Conservation (phyloP, 2,113 vertebrate genomes). For the Stegostoma tigrinum region DNA sequence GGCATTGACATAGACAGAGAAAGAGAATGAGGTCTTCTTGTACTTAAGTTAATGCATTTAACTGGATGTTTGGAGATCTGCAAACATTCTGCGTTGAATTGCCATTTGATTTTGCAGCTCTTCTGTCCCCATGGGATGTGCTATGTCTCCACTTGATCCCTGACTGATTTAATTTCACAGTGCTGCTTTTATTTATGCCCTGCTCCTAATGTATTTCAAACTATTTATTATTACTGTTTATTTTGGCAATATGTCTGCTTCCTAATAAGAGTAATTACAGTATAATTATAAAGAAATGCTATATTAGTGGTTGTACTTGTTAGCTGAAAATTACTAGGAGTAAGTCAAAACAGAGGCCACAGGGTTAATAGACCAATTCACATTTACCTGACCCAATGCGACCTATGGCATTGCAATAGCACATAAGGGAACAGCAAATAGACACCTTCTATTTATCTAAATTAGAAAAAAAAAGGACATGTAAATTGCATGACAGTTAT, state of each 20-base stretch:
- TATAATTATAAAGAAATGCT: conserved; percentile 33
- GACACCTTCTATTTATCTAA: conserved; percentile 24
- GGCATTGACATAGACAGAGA: neutral
- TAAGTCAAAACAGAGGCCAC: conserved; percentile 32
- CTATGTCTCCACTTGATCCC: conserved; percentile 26
- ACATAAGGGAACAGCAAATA: conserved; percentile 34
- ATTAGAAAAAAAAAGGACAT: conserved; percentile 30
- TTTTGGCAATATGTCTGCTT: conserved; percentile 31
- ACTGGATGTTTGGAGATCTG: conserved; percentile 11
- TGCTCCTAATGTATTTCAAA: conserved; percentile 24
- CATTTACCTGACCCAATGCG: conserved; percentile 13
- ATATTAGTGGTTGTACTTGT: conserved; percentile 34
- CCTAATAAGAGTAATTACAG: conserved; percentile 35
- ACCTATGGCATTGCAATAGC: conserved; percentile 34
- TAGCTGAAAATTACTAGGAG: conserved; percentile 27
- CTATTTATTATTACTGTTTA: conserved; percentile 37
- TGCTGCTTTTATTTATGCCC: conserved; percentile 22
- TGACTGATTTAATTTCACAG: conserved; percentile 28
- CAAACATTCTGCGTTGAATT: conserved; percentile 16
- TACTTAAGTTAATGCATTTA: conserved; percentile 23
- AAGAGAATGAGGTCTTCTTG: neutral
- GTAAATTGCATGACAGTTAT: neutral
- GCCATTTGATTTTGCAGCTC: conserved; percentile 30
- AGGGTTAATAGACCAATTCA: conserved; percentile 37
- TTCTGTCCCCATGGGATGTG: conserved; percentile 20